Percentiles rank a stretch among this genome's conserved stretches.
These are phyloP conservation scores for Ictalurus furcatus DNA, from an alignment of 2,113 vertebrate species.

Conservation along the genomic window DNA sequence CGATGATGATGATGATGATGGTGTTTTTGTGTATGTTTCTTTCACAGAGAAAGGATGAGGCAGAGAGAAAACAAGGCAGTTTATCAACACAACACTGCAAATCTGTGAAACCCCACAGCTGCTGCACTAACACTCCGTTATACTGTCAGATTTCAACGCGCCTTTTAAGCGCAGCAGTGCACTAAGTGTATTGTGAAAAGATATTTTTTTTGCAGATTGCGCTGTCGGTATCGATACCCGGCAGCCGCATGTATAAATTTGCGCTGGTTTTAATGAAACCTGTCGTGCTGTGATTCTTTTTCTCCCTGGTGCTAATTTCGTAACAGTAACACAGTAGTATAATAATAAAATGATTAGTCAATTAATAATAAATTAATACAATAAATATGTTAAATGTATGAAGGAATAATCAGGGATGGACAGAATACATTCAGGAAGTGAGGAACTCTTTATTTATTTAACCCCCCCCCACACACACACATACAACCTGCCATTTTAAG, in stretches of 20 bases:
- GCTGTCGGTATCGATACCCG: neutral
- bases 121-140: neutral
- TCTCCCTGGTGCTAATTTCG: neutral
- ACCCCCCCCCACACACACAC: too few relatives aligned
- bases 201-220: neutral
- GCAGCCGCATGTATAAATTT: neutral
- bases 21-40: slow-evolving; percentile 32
- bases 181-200: neutral
- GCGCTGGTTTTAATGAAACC: neutral
- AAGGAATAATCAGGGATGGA: too few relatives aligned
- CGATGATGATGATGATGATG: neutral
- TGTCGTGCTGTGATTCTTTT: neutral
- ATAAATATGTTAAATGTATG: too few relatives aligned
- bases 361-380: too few relatives aligned
- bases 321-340: too few relatives aligned
- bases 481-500: too few relatives aligned
- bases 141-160: neutral
- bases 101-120: slow-evolving; percentile 8
- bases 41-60: slow-evolving; percentile 53
- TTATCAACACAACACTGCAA: slow-evolving; percentile 37
- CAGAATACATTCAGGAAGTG: too few relatives aligned
- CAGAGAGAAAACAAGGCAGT: slow-evolving; percentile 39
- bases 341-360: too few relatives aligned
- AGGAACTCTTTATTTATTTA: too few relatives aligned
- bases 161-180: too few relatives aligned